Evolutionary conservation across 2,113 vertebrate species (phyloP).

Genomic region (Taxidea taxus): DNA sequence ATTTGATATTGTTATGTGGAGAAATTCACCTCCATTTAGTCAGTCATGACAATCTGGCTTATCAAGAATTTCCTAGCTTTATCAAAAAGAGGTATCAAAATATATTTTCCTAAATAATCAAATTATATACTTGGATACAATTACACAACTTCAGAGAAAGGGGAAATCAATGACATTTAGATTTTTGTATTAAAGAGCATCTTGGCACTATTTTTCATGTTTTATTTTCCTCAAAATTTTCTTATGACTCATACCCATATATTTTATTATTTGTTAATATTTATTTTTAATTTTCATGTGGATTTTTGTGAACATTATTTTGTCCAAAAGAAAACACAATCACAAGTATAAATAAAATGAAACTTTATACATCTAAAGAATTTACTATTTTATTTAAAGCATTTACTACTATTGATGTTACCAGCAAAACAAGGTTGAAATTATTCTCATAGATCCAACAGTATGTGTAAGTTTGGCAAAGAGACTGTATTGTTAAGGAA

Average conservation of each 20-base stretch:
- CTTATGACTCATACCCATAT: neutral
- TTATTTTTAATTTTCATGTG: neutral
- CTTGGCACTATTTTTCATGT: neutral
- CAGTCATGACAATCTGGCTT: neutral
- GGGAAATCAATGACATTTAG: neutral
- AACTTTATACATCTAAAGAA: neutral
- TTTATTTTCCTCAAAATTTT: neutral
- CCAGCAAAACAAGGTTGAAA: neutral
- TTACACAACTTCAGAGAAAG: neutral
- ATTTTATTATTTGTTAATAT: neutral
- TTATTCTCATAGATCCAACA: neutral
- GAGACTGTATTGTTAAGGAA: neutral
- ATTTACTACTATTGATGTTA: neutral
- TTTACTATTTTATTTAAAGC: neutral
- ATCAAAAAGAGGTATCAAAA: neutral
- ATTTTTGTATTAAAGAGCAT: neutral
- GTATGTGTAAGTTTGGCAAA: neutral
- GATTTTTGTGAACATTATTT: neutral
- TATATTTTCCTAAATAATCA: neutral
- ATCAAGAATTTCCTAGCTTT: neutral
- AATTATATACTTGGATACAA: neutral
- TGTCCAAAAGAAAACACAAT: neutral
- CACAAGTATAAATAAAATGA: neutral
- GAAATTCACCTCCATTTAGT: neutral
- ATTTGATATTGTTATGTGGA: neutral